Evolutionary conservation across 2,888 invertebrate genomes (phyloP).

Genomic region (Allolobophora icterica): DNA sequence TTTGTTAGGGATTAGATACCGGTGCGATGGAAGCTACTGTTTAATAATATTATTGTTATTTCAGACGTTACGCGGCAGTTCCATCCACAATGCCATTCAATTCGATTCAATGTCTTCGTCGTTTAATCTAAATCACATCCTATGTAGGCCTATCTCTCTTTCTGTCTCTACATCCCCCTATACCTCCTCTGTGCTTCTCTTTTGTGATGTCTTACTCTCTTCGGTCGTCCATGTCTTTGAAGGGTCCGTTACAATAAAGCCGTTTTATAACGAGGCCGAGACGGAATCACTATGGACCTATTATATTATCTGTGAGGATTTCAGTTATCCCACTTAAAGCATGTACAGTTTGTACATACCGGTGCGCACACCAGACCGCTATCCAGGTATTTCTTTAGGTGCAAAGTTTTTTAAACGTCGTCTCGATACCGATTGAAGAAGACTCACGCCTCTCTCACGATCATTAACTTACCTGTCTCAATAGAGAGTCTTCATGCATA

Average conservation of each 20-base stretch:
- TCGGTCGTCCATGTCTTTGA: not conserved
- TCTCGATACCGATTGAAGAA: not conserved
- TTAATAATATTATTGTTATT: too few relatives aligned
- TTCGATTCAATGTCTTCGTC: not conserved
- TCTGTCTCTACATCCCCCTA: not conserved
- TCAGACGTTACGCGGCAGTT: too few relatives aligned
- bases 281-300: not conserved
- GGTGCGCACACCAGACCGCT: not conserved
- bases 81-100: not conserved
- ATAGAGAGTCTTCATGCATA: not conserved
- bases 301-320: not conserved
- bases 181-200: not conserved
- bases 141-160: not conserved
- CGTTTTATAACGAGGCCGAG: not conserved
- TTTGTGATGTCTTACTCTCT: too few relatives aligned
- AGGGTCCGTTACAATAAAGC: not conserved
- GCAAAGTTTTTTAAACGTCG: not conserved
- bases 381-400: slow-evolving; percentile 9
- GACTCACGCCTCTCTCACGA: not conserved
- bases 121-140: not conserved
- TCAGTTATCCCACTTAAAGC: not conserved
- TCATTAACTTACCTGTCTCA: not conserved
- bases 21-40: too few relatives aligned
- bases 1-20: too few relatives aligned
- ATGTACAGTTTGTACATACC: not conserved